Percentiles rank a stretch among this genome's conserved stretches.
These are phyloP conservation scores for Craterocephalus amniculus DNA, from an alignment of 2,797 vertebrate genomes.

Conservation along the genomic window DNA sequence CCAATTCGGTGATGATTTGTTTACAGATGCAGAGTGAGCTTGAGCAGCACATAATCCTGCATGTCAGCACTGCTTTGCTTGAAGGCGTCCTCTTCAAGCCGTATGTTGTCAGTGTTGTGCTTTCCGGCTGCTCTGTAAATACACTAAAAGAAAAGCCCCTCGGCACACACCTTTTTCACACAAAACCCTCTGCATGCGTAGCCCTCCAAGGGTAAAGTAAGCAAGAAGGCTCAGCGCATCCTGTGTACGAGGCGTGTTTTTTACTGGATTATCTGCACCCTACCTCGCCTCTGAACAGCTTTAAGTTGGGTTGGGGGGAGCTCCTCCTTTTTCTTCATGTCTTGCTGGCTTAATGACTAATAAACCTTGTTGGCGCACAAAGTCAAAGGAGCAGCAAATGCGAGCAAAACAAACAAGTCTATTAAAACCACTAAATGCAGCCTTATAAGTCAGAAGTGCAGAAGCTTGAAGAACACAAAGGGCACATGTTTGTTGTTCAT, in stretches of 20 bases:
- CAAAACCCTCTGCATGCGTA: constrained; percentile 7
- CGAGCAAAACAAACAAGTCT: constrained; percentile 64
- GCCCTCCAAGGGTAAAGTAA: constrained; percentile 29
- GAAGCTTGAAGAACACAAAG: constrained; percentile 62
- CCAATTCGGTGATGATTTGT: constrained; percentile 26
- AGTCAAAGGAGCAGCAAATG: constrained; percentile 55
- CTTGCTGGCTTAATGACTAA: constrained; percentile 66
- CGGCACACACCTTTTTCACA: constrained; percentile 17
- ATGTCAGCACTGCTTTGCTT: constrained; percentile 53
- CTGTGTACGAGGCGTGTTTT: constrained; percentile 22
- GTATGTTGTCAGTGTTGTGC: constrained; percentile 32
- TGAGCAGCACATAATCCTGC: constrained; percentile 55
- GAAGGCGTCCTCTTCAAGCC: constrained; percentile 32
- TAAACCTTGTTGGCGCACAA: constrained; percentile 63
- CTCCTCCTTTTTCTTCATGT: constrained; percentile 49
- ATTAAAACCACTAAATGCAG: constrained; percentile 64
- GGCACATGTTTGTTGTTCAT: constrained; percentile 49
- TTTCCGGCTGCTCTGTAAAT: constrained; percentile 59
- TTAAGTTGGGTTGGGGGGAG: constrained; percentile 28
- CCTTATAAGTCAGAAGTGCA: constrained; percentile 57
- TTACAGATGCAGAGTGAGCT: constrained; percentile 38
- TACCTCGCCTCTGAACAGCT: constrained; percentile 53
- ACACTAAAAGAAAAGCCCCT: constrained; percentile 35
- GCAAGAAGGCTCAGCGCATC: constrained; percentile 20
- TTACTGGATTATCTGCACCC: constrained; percentile 59